Base-by-base conservation (phyloP, 2,113 vertebrate species). In the Epinephelus moara region DNA sequence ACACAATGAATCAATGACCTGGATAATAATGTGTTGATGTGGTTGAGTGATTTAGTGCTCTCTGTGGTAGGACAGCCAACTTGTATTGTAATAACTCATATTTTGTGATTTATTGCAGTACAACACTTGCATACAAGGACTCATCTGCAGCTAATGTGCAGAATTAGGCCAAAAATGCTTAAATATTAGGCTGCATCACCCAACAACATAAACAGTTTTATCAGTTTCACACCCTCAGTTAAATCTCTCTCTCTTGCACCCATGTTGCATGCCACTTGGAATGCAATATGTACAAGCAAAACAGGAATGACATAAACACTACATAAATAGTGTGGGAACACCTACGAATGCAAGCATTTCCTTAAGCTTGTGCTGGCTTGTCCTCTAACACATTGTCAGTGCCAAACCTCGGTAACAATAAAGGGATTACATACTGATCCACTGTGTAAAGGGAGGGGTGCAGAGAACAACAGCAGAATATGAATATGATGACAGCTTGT, bases 401-500 rank as follows among this genome's bases (percentile, higher is more conserved):
- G 82, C 85, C 78, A 85, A 81, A 70, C 71, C 76, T 57, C 82
- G 62, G 78, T 57, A 70, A 84, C 90, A 87, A 90, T 78, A 89
- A 91, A 90, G 71, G 88, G 88, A 92, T 89, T 88, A 87, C 78
- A 78, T 50, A 70, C 62, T 84, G 90, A 91, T 88, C 85, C 82
- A 71, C 72, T 64, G 90, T 82, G 90, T 81, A 75, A 75, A 84
- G 88, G 90, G 82, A 90, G 85, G 78, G 72, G 85, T 70, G 86
- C 73, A 55, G 25, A 81, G 86, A 82, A 89, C 86, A 73, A 84
- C 64, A 57, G 89, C 69, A 81, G 89, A 92, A 90, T 92, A 88
- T 87, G 76, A 92, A 91, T 80, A 81, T 62, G 84, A 77, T 78
- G 84, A 91, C 88, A 87, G 88, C 81, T 72, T 49, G 37, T 71